A percentile compares a stretch with the other conserved stretches of the same genome.
phyloP scores from a whole-genome alignment of 2,797 vertebrate species.

The Acipenser oxyrinchus region DNA sequence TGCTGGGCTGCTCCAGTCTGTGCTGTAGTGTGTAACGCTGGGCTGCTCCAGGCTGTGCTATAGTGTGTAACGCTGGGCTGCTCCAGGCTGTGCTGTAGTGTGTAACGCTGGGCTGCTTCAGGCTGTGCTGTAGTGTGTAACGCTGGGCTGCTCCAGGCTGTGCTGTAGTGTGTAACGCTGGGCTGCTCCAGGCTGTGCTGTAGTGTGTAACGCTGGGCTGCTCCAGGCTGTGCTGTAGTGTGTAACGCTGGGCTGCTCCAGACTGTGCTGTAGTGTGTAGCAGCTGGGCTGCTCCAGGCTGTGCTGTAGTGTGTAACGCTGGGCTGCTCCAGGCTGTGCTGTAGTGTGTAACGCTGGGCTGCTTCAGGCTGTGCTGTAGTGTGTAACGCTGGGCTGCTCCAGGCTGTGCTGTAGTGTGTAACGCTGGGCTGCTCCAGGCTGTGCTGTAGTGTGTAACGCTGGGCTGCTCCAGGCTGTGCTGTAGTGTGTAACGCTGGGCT shows the following conservation, averaged over 20 bases:
- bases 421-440: background rate
- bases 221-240: no score
- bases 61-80: no score
- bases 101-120: conserved; percentile 1
- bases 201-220: background rate
- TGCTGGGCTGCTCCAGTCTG: background rate
- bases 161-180: no score
- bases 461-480: background rate
- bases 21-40: background rate
- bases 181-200: background rate
- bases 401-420: background rate
- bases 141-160: no score
- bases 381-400: background rate
- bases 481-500: background rate
- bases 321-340: background rate
- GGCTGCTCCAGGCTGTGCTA: background rate
- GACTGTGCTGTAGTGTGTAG: no score
- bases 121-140: no score
- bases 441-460: background rate
- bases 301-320: background rate
- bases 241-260: no score
- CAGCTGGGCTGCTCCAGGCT: background rate
- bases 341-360: no score
- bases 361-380: no score
- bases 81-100: background rate